Base-by-base conservation (phyloP, 2,113 vertebrate genomes). In the Neolamprologus hecqui region DNA sequence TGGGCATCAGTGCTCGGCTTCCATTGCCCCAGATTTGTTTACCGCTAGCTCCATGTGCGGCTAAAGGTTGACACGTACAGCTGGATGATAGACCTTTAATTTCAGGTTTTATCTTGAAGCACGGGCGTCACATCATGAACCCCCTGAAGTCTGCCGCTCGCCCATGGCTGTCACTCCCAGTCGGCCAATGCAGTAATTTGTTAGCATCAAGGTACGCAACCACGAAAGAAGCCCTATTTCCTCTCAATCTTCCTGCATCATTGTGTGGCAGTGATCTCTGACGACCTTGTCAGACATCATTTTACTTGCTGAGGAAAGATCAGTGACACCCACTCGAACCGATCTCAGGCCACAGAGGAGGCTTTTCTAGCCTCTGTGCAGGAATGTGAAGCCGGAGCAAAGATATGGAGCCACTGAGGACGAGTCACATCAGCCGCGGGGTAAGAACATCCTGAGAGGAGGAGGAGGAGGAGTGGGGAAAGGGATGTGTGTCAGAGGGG, bases 1-100 rank as follows among this genome's bases (percentile, higher is more conserved):
- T 86, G 87, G 87, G 83, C 88, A 96, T 96, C 95, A 96, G 89
- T 12, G 31, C 91, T 75, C 37, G 15, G 83, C 83, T 91, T 89
- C 47, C 55, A 60, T 80, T 65, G 89, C 89, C 81, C 70, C 80
- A 86, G 40, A 91, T 91, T 88, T 91, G 85, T 92, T 96, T 89
- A 86, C 85, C 40, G 86, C 92, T 92, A 53, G 54, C 85, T 86
- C 33, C 47, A 42, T 81, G 53, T 68, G 85, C 19, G 45, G 83
- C 63, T 79, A 75, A 84, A 68, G 90, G 83, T 86, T 84, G 87
- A 63, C 6, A 28, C 70, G 19, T 10, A 31, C 55, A 42, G 80
- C 15, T 68, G 73, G 45, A 87, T 68, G 33, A 89, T 82, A 40
- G 47, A 84, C 3, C 77, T 37, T 31, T 37, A 35, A 84, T 75